phyloP scores from a whole-genome alignment of 1,140 invertebrate species.

The Antheraea pernyi region DNA sequence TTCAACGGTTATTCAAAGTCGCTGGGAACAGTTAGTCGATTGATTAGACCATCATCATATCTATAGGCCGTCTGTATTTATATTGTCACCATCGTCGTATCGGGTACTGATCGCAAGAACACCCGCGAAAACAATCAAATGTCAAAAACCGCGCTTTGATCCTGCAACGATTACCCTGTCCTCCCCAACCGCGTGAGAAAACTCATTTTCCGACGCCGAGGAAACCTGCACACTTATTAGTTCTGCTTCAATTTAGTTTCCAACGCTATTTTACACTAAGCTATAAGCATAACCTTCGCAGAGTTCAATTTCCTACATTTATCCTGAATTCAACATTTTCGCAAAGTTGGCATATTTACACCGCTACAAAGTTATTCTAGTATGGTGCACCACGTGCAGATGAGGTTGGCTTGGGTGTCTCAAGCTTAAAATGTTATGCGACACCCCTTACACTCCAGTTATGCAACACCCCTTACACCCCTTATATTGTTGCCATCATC shows the following conservation, averaged over 20 bases:
- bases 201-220: conserved; percentile 70
- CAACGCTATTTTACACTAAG: neutral
- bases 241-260: neutral
- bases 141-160: conserved; percentile 56
- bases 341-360: too few species aligned
- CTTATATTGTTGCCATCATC: conserved; percentile 43
- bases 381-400: conserved; percentile 44
- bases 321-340: neutral
- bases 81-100: conserved; percentile 38
- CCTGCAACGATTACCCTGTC: conserved; percentile 50
- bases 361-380: neutral
- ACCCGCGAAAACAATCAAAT: conserved; percentile 69
- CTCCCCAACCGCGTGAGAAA: conserved; percentile 45
- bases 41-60: neutral
- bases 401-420: too few species aligned
- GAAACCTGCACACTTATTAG: conserved; percentile 64
- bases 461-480: too few species aligned
- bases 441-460: too few species aligned
- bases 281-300: neutral
- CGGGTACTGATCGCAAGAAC: conserved; percentile 53
- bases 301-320: neutral
- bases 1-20: too few species aligned
- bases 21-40: neutral
- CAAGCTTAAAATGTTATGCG: too few species aligned
- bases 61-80: neutral